Evolutionary conservation across 2,113 vertebrate genomes (phyloP).

Genomic region (Geococcyx californianus): DNA sequence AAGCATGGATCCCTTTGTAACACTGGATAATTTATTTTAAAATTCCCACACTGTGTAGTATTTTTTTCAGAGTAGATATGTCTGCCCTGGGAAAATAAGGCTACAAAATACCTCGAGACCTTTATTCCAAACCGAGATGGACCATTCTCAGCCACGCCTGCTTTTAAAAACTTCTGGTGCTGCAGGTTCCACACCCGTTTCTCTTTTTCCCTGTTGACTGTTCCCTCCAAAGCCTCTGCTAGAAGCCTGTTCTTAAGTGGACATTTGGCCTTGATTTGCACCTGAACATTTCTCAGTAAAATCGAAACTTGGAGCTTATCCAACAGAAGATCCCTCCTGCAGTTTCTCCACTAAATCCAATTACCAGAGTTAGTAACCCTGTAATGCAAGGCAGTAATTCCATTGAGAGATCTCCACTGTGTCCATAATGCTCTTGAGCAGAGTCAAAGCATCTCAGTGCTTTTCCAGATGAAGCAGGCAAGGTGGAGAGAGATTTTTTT

Average conservation of each 20-base stretch:
- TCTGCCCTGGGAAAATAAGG: neutral
- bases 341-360: conserved; percentile 24
- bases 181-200: neutral
- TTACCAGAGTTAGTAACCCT: neutral
- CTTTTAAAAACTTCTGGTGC: neutral
- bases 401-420: neutral
- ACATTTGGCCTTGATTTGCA: neutral
- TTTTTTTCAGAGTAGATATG: neutral
- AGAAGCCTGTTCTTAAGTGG: neutral
- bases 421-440: fast-evolving
- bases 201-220: neutral
- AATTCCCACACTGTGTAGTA: neutral
- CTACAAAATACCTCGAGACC: neutral
- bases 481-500: neutral
- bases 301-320: neutral
- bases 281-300: neutral
- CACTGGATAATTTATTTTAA: neutral
- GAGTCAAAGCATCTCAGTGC: neutral
- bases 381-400: neutral
- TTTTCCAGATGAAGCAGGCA: neutral
- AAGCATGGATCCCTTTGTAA: neutral
- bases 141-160: neutral
- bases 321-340: neutral
- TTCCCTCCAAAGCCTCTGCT: neutral
- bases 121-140: neutral